A percentile compares a stretch with the other conserved stretches of the same genome.
Conservation (phyloP, 2,888 invertebrate genomes). For the Ditylenchus weischeri region DNA sequence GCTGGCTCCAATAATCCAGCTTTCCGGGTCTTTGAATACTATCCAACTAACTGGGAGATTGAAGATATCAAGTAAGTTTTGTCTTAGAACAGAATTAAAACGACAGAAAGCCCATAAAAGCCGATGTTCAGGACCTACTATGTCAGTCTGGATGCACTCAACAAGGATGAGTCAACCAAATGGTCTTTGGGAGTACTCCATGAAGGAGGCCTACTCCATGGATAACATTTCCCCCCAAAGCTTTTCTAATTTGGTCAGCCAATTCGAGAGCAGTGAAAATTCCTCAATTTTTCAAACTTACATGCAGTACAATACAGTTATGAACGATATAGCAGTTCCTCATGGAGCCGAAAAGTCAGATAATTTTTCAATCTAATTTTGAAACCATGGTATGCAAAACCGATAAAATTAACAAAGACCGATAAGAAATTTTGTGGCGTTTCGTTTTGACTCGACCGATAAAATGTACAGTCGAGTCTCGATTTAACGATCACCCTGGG, state of each 20-base stretch:
- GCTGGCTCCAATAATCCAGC: constrained; percentile 55
- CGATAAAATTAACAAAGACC: too few species aligned
- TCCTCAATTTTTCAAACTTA: constrained; percentile 18
- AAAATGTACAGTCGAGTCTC: too few species aligned
- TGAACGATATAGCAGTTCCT: not conserved
- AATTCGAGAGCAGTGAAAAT: constrained; percentile 15
- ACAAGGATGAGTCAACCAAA: constrained; percentile 36
- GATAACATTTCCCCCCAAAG: constrained; percentile 15
- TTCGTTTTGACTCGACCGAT: too few species aligned
- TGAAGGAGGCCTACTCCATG: constrained; percentile 41
- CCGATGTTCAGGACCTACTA: constrained; percentile 43
- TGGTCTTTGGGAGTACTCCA: constrained; percentile 47
- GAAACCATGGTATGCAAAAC: too few species aligned
- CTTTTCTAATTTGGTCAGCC: constrained; percentile 18
- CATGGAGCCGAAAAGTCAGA: constrained; percentile 7
- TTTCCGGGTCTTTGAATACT: constrained; percentile 34
- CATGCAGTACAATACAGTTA: constrained; percentile 28
- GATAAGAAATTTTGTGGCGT: too few species aligned
- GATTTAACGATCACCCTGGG: too few species aligned
- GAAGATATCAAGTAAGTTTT: constrained; percentile 17
- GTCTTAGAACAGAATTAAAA: not conserved
- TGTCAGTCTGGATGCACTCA: constrained; percentile 46
- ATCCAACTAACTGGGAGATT: constrained; percentile 12
- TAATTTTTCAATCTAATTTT: not conserved
- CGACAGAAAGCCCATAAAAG: not conserved